Percentiles rank a stretch among this genome's conserved stretches.
These are phyloP conservation scores for Andrena haemorrhoa DNA, from an alignment of 2,888 invertebrate genomes.

Conservation along the genomic window DNA sequence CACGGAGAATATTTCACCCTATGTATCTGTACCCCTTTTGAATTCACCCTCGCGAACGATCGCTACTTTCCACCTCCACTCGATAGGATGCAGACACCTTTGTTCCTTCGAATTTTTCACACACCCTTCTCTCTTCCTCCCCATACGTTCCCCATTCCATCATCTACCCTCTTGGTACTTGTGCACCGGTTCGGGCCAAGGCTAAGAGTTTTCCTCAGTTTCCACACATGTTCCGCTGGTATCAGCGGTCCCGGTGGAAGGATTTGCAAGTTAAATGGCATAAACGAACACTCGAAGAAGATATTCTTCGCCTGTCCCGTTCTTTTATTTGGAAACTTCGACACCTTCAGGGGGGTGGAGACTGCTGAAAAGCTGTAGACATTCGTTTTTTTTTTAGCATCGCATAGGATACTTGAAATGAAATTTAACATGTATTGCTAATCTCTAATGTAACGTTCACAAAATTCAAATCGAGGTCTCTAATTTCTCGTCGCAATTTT, in stretches of 20 bases:
- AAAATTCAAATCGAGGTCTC: background rate
- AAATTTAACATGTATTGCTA: background rate
- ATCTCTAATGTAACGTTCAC: background rate
- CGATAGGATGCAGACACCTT: conserved; percentile 67
- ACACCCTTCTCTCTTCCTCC: conserved; percentile 64
- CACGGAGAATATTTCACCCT: conserved; percentile 57
- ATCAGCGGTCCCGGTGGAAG: conserved; percentile 73
- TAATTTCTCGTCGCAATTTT: conserved; percentile 1
- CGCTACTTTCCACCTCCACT: conserved; percentile 64
- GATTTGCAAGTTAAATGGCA: conserved; percentile 83
- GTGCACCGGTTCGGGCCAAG: conserved; percentile 51
- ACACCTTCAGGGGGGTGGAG: conserved; percentile 9
- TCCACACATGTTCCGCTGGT: conserved; percentile 77
- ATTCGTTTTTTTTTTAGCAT: conserved; percentile 4
- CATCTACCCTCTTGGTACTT: conserved; percentile 43
- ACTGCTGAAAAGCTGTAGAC: conserved; percentile 24
- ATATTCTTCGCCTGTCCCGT: conserved; percentile 63
- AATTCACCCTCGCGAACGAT: conserved; percentile 52
- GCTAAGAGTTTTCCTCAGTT: conserved; percentile 69
- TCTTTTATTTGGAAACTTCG: conserved; percentile 40
- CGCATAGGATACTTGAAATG: background rate
- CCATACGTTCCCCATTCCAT: conserved; percentile 29
- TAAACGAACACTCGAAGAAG: conserved; percentile 74
- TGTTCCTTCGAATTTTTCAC: conserved; percentile 76
- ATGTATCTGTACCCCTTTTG: conserved; percentile 40